Evolutionary conservation across 1,140 invertebrate genomes (phyloP).

Genomic region (Trachymyrmex septentrionalis): DNA sequence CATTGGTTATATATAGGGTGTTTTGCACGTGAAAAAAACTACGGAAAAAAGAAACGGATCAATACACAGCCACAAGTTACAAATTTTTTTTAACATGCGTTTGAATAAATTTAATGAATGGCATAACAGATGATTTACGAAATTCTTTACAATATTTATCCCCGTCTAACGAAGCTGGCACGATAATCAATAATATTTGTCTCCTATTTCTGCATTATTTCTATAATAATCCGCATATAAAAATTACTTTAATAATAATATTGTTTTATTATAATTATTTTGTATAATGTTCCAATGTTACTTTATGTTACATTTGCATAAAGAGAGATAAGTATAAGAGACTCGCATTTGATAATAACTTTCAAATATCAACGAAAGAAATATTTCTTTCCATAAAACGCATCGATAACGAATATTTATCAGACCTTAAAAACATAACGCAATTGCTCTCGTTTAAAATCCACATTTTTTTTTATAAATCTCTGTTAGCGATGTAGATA

Average conservation of each 20-base stretch:
- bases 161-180: not conserved
- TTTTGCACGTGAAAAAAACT: slow-evolving; percentile 42
- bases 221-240: not conserved
- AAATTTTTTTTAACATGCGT: not conserved
- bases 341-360: not conserved
- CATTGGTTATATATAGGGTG: slow-evolving; percentile 62
- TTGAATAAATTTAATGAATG: not conserved
- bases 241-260: not conserved
- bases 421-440: not conserved
- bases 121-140: not conserved
- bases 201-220: slow-evolving; percentile 22
- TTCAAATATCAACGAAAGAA: not conserved
- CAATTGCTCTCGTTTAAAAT: slow-evolving; percentile 5
- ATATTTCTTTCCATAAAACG: not conserved
- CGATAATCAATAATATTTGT: slow-evolving; percentile 8
- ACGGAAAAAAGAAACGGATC: not conserved
- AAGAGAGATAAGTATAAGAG: not conserved
- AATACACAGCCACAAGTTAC: not conserved
- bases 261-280: slow-evolving; percentile 11
- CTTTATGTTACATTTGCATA: not conserved
- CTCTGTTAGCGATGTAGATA: not conserved
- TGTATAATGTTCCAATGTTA: not conserved
- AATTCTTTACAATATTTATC: not conserved
- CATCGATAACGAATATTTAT: not conserved
- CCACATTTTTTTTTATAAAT: not conserved